phyloP scores from a whole-genome alignment of 2,888 invertebrate species.

The Dastarcus helophoroides region DNA sequence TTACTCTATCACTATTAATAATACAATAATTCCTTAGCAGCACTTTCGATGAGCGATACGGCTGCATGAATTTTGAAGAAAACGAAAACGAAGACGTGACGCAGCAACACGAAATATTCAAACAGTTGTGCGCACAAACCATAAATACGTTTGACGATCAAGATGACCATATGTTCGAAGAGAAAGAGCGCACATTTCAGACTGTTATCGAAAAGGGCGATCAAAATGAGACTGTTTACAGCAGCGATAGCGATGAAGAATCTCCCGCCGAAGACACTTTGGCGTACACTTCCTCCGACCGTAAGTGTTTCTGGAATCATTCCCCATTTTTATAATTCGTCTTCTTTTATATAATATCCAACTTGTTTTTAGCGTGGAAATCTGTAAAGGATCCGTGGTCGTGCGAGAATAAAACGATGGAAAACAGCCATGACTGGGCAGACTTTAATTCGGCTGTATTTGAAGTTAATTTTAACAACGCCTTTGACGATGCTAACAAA shows the following conservation, averaged over 20 bases:
- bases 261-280: constrained; percentile 34
- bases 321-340: constrained; percentile 2
- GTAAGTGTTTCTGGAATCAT: constrained; percentile 4
- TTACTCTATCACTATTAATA: too few relatives aligned
- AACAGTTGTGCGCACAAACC: constrained; percentile 41
- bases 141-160: constrained; percentile 33
- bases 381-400: constrained; percentile 22
- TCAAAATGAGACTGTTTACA: constrained; percentile 33
- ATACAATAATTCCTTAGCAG: too few relatives aligned
- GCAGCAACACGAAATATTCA: constrained; percentile 46
- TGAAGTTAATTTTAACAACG: constrained; percentile 23
- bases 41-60: too few relatives aligned
- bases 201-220: constrained; percentile 38
- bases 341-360: neutral
- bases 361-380: constrained; percentile 29
- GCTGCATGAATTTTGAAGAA: constrained; percentile 39
- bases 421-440: constrained; percentile 30
- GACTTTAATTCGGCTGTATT: constrained; percentile 34
- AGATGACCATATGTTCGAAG: constrained; percentile 39
- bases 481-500: constrained; percentile 9
- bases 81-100: constrained; percentile 38
- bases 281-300: constrained; percentile 29
- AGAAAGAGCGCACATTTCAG: constrained; percentile 38
- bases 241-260: constrained; percentile 41
- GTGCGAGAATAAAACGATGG: too few relatives aligned